phyloP scores from a whole-genome alignment of 2,888 invertebrate genomes.

The Laothoe populi region DNA sequence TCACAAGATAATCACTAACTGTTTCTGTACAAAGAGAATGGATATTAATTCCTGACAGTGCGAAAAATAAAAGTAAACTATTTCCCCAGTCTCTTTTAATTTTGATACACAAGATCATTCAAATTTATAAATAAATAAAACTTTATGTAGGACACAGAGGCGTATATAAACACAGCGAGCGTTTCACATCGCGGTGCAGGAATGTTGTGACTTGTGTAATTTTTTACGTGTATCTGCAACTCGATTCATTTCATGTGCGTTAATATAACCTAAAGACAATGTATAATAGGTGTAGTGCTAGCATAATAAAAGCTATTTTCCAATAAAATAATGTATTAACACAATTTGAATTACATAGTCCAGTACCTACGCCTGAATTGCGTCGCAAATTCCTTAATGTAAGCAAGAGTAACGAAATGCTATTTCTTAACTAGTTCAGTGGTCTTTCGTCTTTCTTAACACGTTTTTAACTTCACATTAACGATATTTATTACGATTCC shows the following conservation, averaged over 20 bases:
- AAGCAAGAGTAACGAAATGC: constrained; percentile 1
- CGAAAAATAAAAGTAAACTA: too few relatives aligned
- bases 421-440: too few relatives aligned
- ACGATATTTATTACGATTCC: too few relatives aligned
- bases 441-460: too few relatives aligned
- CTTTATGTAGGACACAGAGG: background rate
- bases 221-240: constrained; percentile 10
- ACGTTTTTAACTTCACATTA: too few relatives aligned
- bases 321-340: background rate
- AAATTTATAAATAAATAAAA: constrained; percentile 11
- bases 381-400: constrained; percentile 1
- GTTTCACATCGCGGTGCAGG: background rate
- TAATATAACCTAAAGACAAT: constrained; percentile 7
- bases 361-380: background rate
- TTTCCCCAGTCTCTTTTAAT: background rate
- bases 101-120: background rate
- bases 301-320: background rate
- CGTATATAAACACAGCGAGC: background rate
- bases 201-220: constrained; percentile 9
- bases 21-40: background rate
- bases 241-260: constrained; percentile 1
- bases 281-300: background rate
- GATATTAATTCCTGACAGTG: background rate
- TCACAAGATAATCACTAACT: background rate
- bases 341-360: constrained; percentile 7